A percentile compares a stretch with the other conserved stretches of the same genome.
These are phyloP conservation scores for Perca flavescens DNA, from an alignment of 2,113 vertebrate species.

Conservation along the genomic window DNA sequence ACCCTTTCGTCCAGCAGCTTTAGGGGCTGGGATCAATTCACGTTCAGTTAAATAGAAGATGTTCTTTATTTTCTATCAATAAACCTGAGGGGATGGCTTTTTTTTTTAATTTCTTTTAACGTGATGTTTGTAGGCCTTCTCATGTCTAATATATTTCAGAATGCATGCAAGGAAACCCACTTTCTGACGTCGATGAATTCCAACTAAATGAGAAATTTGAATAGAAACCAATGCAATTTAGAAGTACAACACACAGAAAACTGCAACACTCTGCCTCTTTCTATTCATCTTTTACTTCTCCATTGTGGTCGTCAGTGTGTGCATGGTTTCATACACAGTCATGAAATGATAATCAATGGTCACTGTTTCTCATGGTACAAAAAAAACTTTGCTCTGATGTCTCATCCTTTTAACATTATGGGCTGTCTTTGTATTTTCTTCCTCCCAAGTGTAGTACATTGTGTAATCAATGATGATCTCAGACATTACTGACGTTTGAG, in stretches of 20 bases:
- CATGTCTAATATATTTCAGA: background rate
- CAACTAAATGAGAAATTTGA: background rate
- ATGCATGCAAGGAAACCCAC: background rate
- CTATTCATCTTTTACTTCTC: background rate
- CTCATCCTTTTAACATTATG: background rate
- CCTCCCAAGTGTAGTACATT: background rate
- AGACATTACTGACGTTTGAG: background rate
- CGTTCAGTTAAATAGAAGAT: background rate
- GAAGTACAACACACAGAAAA: background rate
- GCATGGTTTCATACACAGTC: background rate
- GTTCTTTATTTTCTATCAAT: background rate
- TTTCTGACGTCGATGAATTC: background rate
- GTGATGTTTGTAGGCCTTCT: background rate
- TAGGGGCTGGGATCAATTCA: conserved; percentile 19
- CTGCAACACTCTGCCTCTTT: background rate
- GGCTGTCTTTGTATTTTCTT: background rate
- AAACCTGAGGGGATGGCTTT: background rate
- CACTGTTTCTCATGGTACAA: background rate
- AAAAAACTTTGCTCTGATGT: background rate
- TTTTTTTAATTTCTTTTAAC: background rate
- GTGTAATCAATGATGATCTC: background rate
- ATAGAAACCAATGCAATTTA: background rate
- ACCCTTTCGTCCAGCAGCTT: conserved; percentile 33
- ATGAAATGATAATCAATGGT: too few relatives aligned
- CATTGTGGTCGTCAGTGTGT: background rate